Base-by-base conservation (phyloP, 2,888 invertebrate species). In the Phoenoteleia sp. region DNA sequence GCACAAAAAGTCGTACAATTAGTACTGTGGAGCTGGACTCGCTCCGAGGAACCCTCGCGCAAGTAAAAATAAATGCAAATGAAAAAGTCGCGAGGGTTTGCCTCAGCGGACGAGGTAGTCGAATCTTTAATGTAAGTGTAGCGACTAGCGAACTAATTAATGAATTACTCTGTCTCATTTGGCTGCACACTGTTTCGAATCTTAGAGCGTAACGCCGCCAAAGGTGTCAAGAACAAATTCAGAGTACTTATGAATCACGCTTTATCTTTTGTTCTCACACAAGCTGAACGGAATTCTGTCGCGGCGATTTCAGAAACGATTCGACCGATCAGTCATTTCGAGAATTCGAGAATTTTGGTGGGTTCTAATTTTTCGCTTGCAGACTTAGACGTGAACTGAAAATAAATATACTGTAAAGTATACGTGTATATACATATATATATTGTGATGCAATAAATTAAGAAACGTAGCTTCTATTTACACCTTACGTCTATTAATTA, bases 91-190 rank as follows among this genome's bases (percentile, higher is more conserved):
- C 88, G 87, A 90, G 89, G 89, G 90, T 87, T 91, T 89, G 85
- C 88, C 91, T 93, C 91, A 91, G 93, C 91, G 93, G 93, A 92
- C 92, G 93, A 93, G 93, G 92, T 92, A 84, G 90, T 88, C 89
- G 91, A 92, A 92, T 91, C 89, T 89, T 88, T 92, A 92, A 90
- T 75, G 69, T 93, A 93, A 92, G 86, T 86, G 86, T 92, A 92
- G 91, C 88, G 88, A 90, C 89, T 91, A 91, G 91, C 89, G 87
- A 89, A 90, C 89, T 90, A 89, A 91, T 89, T 90, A 89, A 91
- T 91, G 88, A 88, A 91, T 89, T 87, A 86, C 88, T 88, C 88
- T 87, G 90, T 89, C 90, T 89, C 89, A 80, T 86, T 84, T 86
- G 87, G 88, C 88, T 89, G 86, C 82, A 72, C 86, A 86, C 84